Base-by-base conservation (phyloP, 2,888 invertebrate genomes). In the Cepaea hortensis region DNA sequence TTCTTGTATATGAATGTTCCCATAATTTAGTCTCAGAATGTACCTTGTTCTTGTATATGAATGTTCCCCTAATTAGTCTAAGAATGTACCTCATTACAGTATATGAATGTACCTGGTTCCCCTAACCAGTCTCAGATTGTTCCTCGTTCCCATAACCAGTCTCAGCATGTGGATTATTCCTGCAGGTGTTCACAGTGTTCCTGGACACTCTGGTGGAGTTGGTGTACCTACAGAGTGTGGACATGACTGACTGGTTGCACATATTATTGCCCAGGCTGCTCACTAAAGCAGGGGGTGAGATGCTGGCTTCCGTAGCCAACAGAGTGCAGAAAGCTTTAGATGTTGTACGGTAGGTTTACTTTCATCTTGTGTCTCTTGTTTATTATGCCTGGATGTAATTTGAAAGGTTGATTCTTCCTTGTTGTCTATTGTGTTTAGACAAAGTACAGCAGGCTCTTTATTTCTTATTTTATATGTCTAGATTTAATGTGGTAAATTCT, bases 211-310 rank as follows among this genome's bases (percentile, higher is more conserved):
- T 99, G 73, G 97, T 97, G 92, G 98, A 98, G 94, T 95, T 99
- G 92, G 96, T 99, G 85, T 95, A 96, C 88, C 96, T 97, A 72
- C 98, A 99, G 95, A 97, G 97, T 93, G 96, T 96, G 89, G 98
- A 98, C 93, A 95, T 99, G 84, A 96, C 97, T 92, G 98, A 98
- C 94, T 99, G 99, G 98, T 96, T 99, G 3, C 98, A 98, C 93
- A 97, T 98, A 90, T 95, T 99, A 83, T 96, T 99, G 93, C 97
- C 97, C 87, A 96, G 97, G 93, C 96, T 96, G 35, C 96, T 99
- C 86, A 97, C 97, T 94, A 99, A 98, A 94, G 96, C 98, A 68
- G 98, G 98, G 85, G 96, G 97, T 0, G 99, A 99, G 94, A 96
- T 98, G 89, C 95, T 99, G 15, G 97, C 97, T 87, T 98, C 98